Conservation (phyloP, 2,797 vertebrate species). For the Enteromius argenteus region DNA sequence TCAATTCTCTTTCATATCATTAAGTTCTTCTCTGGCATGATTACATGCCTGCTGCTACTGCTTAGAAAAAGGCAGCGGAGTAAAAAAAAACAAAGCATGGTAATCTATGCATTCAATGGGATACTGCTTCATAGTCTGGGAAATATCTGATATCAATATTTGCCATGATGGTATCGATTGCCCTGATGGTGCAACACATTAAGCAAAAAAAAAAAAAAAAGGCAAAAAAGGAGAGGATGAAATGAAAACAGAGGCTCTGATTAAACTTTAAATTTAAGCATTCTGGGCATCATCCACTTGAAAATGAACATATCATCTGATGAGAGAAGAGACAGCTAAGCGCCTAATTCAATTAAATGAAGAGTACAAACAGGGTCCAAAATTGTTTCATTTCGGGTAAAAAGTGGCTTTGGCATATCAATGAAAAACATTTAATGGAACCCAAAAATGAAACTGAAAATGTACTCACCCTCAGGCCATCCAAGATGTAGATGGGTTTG, state of each 20-base stretch:
- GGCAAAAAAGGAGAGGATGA: constrained; percentile 10
- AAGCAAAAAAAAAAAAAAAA: constrained; percentile 26
- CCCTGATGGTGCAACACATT: constrained; percentile 55
- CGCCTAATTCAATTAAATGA: neutral
- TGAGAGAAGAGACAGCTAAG: constrained; percentile 7
- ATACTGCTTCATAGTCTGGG: constrained; percentile 55
- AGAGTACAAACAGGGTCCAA: neutral
- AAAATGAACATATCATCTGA: constrained; percentile 28
- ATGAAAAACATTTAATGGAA: neutral
- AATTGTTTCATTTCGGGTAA: neutral
- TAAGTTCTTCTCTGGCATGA: constrained; percentile 80
- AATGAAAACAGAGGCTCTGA: constrained; percentile 30
- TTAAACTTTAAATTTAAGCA: constrained; percentile 24
- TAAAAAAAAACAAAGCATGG: constrained; percentile 35
- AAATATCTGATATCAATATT: constrained; percentile 64
- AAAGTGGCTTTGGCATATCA: neutral
- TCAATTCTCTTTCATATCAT: constrained; percentile 87
- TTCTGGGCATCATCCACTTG: neutral
- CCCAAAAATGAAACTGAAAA: neutral
- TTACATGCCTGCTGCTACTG: constrained; percentile 74
- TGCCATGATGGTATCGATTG: constrained; percentile 56
- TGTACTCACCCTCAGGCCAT: neutral
- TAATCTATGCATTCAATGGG: constrained; percentile 56
- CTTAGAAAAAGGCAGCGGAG: constrained; percentile 71
- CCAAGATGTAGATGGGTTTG: neutral